Base-by-base conservation (phyloP, 2,113 vertebrate species). In the Chionodraco myersi region DNA sequence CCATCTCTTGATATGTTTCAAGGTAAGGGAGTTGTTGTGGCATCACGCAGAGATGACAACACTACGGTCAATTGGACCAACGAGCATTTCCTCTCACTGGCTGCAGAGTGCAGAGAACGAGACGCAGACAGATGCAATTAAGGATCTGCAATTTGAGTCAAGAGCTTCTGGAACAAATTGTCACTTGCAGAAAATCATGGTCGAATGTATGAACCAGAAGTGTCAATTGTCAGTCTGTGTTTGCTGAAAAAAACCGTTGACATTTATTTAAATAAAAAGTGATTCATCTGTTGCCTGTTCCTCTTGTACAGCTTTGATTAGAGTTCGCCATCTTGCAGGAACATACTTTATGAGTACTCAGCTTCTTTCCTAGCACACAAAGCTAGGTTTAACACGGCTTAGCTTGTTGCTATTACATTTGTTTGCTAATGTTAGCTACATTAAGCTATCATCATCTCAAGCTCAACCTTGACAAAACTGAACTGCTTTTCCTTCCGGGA, bases 101-200 rank as follows among this genome's bases (percentile, higher is more conserved):
- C 21, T 4, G 36, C 15, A 49, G 59, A 36, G 76, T 56, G 56
- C 49, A 67, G 30, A 65, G 70, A 68, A 67, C 13, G 36, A 75
- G 45, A 64, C 14, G 10, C 63, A 57, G 69, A 23, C 36, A 26
- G 41, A 67, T n/a, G 54, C 60, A 84, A 61, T 76, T 80, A 72
- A 51, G 41, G 48, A 75, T 71, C 14, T 14, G 53, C 61, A 61
- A 16, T 53, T 52, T 70, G 23, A 79, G 61, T 57, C 16, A 49
- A 76, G 66, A 51, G 44, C 77, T 34, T 66, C 60, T 67, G 41
- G 60, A 65, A 75, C 30, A 63, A 36, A 71, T 23, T 36, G 23
- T 47, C 51, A 47, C 58, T 77, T 49, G 61, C n/a, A 47, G 36
- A 59, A 36, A 47, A 13, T 26, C 8, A 6, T 45, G 30, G 36